phyloP scores from a whole-genome alignment of 2,113 vertebrate genomes.

The Chlorocebus sabaeus region DNA sequence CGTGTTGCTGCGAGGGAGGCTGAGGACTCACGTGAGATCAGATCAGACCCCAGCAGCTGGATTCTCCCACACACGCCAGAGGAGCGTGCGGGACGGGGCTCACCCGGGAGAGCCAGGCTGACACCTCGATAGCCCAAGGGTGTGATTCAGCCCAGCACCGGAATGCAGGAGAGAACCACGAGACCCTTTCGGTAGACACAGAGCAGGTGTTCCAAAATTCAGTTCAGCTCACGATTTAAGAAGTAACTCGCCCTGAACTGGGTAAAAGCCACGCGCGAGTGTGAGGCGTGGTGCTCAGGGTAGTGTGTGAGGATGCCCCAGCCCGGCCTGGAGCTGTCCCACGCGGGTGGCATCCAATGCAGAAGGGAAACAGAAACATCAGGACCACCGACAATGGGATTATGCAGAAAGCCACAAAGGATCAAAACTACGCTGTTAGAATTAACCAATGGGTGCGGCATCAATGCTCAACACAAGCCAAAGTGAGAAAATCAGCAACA shows the following conservation, averaged over 20 bases:
- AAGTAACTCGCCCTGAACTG: no score
- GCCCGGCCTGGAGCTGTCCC: accelerated
- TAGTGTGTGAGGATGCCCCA: accelerated
- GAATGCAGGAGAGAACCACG: accelerated
- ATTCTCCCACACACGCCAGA: not conserved
- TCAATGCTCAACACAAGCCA: not conserved
- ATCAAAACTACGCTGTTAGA: not conserved
- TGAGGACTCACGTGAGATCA: not conserved
- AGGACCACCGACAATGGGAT: not conserved
- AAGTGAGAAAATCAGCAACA: not conserved
- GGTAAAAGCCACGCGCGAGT: accelerated
- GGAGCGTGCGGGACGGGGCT: accelerated
- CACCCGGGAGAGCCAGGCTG: not conserved
- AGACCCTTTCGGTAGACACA: accelerated
- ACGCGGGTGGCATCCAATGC: not conserved
- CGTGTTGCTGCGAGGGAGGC: not conserved
- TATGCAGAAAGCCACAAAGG: not conserved
- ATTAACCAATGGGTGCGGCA: not conserved
- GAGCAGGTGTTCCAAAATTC: no score
- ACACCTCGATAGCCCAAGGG: no score
- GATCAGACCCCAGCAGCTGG: not conserved
- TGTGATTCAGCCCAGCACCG: not conserved
- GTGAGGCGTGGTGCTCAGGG: no score
- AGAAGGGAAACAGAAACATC: constrained; percentile 16
- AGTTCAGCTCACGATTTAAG: not conserved